These are phyloP conservation scores for Calephelis virginiensis DNA, from an alignment of 1,140 invertebrate species.

Conservation along the genomic window DNA sequence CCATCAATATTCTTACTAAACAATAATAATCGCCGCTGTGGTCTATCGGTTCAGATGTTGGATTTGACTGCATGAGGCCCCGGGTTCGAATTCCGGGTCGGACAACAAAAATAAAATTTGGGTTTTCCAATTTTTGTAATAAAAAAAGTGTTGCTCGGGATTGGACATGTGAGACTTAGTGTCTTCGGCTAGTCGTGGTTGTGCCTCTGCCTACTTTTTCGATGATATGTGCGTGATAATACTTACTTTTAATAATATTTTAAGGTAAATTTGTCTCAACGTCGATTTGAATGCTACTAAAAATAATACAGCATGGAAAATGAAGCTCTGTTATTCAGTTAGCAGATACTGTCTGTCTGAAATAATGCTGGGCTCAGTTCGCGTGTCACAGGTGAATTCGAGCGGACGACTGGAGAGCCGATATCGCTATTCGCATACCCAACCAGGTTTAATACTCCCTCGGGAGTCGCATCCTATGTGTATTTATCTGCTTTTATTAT, in stretches of 20 bases:
- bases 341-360: conserved; percentile 28
- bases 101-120: too few relatives aligned
- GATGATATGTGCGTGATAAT: too few relatives aligned
- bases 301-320: conserved; percentile 9
- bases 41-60: too few relatives aligned
- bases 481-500: conserved; percentile 16
- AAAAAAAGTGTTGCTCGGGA: too few relatives aligned
- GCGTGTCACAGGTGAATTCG: conserved; percentile 53
- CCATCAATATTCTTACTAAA: too few relatives aligned
- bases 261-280: background rate
- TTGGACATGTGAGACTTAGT: too few relatives aligned
- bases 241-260: too few relatives aligned
- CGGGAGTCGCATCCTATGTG: conserved; percentile 43
- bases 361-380: conserved; percentile 41
- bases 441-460: conserved; percentile 53
- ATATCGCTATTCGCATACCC: conserved; percentile 47
- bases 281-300: background rate
- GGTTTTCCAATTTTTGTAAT: too few relatives aligned
- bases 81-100: too few relatives aligned
- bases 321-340: conserved; percentile 18
- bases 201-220: too few relatives aligned
- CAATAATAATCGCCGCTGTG: background rate
- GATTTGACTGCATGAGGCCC: too few relatives aligned
- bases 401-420: conserved; percentile 37
- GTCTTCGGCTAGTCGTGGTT: too few relatives aligned